Evolutionary conservation across 2,888 invertebrate species (phyloP), one percentile per base, ranked within the genome.

Genomic region (Troides helena): DNA sequence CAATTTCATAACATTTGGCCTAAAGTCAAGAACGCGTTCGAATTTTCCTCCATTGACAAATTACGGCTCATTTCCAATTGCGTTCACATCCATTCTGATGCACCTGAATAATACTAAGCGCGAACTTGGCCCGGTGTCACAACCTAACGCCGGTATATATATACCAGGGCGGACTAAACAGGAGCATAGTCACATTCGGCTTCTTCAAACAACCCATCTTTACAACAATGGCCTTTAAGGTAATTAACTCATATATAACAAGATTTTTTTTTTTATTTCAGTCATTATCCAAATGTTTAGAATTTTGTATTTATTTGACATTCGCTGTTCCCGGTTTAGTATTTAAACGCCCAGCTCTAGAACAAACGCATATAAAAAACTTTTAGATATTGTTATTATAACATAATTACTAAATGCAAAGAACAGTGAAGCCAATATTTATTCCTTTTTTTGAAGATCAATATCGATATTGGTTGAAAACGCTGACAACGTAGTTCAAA

Each of bases 11-110:
- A 89, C 75, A 83, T 73, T 89, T 88, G 90, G 89, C 86, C 75
- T 78, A 87, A 88, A 86, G 82, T 90, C 89, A 90, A 90, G 86
- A 85, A 83, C 85, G 78, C 80, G 80, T 81, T 80, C 80, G 80
- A 84, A 86, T 88, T 90, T 88, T 88, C 89, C 89, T 82, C 86
- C 88, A 85, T 88, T 90, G 86, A 88, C 89, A 86, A 89, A 90
- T 81, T 87, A 81, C 82, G 80, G 77, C 89, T 91, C 90, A 91
- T 91, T 91, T 87, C 77, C 84, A 88, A 90, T 91, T 90, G 83
- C 90, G 80, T 80, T 84, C 91, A 90, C 91, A 90, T 89, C 81
- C 85, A 78, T 79, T 84, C 81, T 84, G 85, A 86, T 85, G 87
- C 88, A 84, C 82, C 80, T 74, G 77, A 75, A 86, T 82, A 88